Base-by-base conservation (phyloP, 2,797 vertebrate species). In the Urocyon cinereoargenteus region DNA sequence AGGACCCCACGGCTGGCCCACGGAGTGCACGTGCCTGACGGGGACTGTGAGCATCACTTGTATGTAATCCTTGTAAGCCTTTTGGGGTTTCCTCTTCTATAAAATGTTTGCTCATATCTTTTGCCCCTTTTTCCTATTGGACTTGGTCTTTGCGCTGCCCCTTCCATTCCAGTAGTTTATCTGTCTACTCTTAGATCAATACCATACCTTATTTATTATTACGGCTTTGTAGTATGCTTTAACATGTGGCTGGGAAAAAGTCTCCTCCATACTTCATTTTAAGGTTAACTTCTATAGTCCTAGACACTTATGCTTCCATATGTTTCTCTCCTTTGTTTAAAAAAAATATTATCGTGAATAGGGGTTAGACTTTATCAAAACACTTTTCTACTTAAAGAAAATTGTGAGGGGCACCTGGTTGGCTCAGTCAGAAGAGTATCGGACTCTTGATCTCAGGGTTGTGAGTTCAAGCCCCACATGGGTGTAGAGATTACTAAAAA, bases 341-440 rank as follows among this genome's bases (percentile, higher is more conserved):
- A 31, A 77, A 85, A 85, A 85, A 53, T 62, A 7, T 31, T 55
- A 22, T 31, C 57, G 45, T 55, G 64, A 77, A 26, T 66, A 62
- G 28, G 10, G 14, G 26, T 28, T 57, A 68, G 36, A n/a, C 4
- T 68, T 85, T 64, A 82, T 84, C 61, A 89, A 92, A 51, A 51
- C 16, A 28, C 57, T 95, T 62, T 66, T 75, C 70, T 89, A 51
- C 51, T 84, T 83, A 75, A 77, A 83, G 40, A 91, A 82, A 94
- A 94, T 34, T 40, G 53, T 34, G 59, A 78, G 28, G 45, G 26
- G 45, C 15, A 75, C 26, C 73, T 75, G 73, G 45, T 45, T 75
- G 45, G 45, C 45, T 49, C 26, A 28, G 45, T 49, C 26, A 26
- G 14, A 75, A 31, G 73, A 75, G 4, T 15, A 49, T 51, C 31